These are phyloP conservation scores for Hippocampus barbouri DNA, from an alignment of 2,113 vertebrate genomes.

Conservation along the genomic window DNA sequence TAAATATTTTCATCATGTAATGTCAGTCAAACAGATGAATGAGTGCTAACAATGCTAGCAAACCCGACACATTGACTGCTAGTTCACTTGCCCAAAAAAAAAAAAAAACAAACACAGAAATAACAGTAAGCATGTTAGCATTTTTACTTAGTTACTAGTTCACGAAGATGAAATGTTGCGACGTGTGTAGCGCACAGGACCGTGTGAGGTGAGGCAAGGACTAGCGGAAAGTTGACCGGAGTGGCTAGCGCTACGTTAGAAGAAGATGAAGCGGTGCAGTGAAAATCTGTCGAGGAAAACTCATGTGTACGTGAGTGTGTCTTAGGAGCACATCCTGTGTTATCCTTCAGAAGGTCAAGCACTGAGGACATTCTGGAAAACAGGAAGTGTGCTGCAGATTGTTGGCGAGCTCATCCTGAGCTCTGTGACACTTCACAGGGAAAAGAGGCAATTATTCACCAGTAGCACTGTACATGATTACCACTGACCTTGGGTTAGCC, in stretches of 20 bases:
- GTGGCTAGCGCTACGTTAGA: not conserved
- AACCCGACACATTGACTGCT: too few relatives aligned
- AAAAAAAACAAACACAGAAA: too few relatives aligned
- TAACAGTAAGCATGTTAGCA: too few relatives aligned
- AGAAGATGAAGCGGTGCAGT: conserved; percentile 11
- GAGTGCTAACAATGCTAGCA: too few relatives aligned
- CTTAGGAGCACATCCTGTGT: conserved; percentile 63
- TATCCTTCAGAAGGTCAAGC: conserved; percentile 61
- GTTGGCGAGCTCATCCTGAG: conserved; percentile 62
- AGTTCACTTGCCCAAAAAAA: too few relatives aligned
- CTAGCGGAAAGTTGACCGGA: not conserved
- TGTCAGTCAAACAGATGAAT: too few relatives aligned
- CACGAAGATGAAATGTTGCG: not conserved
- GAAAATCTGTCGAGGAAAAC: conserved; percentile 63
- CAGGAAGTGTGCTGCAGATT: conserved; percentile 68
- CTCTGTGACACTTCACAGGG: not conserved
- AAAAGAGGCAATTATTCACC: conserved; percentile 8
- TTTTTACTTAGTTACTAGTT: too few relatives aligned
- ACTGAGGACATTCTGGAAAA: conserved; percentile 63
- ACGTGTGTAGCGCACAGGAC: not conserved
- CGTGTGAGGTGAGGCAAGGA: not conserved
- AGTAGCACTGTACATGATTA: not conserved
- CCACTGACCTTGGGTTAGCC: not conserved
- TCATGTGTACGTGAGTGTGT: conserved; percentile 32
- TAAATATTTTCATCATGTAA: too few relatives aligned